A percentile compares a stretch with the other conserved stretches of the same genome.
These are phyloP conservation scores for Caenorhabditis becei DNA, from an alignment of 2,888 invertebrate genomes.

Conservation along the genomic window DNA sequence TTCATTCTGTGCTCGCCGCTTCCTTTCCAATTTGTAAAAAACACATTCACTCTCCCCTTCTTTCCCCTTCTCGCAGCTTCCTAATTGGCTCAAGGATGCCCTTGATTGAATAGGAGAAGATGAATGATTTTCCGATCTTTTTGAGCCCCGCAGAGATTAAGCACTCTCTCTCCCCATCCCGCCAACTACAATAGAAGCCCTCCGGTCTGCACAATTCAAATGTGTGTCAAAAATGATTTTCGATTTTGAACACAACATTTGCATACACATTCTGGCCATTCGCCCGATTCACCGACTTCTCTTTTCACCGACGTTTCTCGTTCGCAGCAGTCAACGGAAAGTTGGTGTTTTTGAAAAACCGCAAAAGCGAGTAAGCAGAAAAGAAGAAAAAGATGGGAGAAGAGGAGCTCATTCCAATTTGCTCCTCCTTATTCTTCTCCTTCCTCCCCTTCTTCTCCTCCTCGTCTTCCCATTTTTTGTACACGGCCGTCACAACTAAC, in stretches of 20 bases:
- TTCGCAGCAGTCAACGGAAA: conserved; percentile 7
- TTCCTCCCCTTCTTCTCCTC: conserved; percentile 26
- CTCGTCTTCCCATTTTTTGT: conserved; percentile 8
- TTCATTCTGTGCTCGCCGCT: conserved; percentile 18
- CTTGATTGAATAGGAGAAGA: background rate
- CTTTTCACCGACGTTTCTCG: background rate
- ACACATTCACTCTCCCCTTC: background rate
- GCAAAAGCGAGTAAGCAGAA: conserved; percentile 8
- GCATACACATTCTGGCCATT: conserved; percentile 22
- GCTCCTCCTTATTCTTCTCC: conserved; percentile 51
- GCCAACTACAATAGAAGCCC: conserved; percentile 8
- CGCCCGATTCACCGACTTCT: background rate
- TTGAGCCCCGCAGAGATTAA: background rate
- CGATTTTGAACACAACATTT: conserved; percentile 30
- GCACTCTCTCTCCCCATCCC: background rate
- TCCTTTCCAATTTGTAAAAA: conserved; percentile 17
- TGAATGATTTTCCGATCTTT: conserved; percentile 5
- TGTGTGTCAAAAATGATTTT: conserved; percentile 19
- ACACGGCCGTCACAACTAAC: too few species aligned
- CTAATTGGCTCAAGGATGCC: conserved; percentile 4
- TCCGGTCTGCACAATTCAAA: background rate
- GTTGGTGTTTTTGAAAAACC: conserved; percentile 45
- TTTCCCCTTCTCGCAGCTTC: conserved; percentile 1
- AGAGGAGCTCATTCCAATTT: conserved; percentile 56
- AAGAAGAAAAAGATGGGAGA: conserved; percentile 44